Percentiles rank a stretch among this genome's conserved stretches.
phyloP scores from a whole-genome alignment of 2,113 vertebrate species.

The Sialia sialis region DNA sequence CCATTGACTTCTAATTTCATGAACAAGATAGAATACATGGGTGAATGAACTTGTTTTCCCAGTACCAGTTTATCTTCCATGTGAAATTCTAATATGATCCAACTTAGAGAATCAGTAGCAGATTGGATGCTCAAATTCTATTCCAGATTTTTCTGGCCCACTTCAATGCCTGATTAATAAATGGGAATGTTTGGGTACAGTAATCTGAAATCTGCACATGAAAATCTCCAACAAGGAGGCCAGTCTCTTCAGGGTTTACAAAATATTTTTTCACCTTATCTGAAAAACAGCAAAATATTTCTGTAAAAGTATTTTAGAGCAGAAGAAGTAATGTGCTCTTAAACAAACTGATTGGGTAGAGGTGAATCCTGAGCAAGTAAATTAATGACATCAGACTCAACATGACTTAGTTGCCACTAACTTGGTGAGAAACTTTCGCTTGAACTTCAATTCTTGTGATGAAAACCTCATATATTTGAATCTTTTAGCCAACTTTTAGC shows the following conservation, averaged over 20 bases:
- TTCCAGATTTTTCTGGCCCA: background rate
- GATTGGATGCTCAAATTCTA: background rate
- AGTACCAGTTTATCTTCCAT: background rate
- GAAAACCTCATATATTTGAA: background rate
- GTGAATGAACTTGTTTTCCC: background rate
- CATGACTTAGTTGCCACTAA: background rate
- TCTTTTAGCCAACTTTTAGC: background rate
- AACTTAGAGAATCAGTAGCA: background rate
- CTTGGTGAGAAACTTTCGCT: background rate
- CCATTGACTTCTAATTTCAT: background rate
- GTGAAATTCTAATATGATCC: background rate
- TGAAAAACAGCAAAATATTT: background rate
- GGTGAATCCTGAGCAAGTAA: background rate
- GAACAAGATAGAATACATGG: background rate
- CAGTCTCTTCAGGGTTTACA: background rate
- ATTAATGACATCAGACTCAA: background rate
- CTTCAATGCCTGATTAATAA: background rate
- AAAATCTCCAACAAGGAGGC: background rate
- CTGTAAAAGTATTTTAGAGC: background rate
- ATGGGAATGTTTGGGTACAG: background rate
- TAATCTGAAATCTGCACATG: background rate
- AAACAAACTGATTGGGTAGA: background rate
- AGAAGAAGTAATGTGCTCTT: background rate
- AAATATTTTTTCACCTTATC: background rate
- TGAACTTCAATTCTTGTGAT: background rate